Percentiles rank a stretch among this genome's conserved stretches.
phyloP scores from a whole-genome alignment of 1,140 invertebrate genomes.

The Bombus superbus region DNA sequence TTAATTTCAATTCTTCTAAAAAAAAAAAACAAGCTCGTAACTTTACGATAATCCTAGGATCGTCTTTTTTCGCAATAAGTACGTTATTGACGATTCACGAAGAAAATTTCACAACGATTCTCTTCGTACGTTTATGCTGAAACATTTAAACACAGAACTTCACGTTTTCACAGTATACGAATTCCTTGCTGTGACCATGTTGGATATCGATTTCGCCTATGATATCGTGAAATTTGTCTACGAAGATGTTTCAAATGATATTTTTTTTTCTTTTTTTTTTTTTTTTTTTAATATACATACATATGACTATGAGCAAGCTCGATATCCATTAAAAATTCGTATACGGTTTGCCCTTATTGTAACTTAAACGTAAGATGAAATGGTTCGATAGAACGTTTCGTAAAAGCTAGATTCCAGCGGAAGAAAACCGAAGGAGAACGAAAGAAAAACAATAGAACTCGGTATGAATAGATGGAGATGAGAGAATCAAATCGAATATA shows the following conservation, averaged over 20 bases:
- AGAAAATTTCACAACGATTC: neutral
- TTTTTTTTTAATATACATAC: too few relatives aligned
- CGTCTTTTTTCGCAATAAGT: neutral
- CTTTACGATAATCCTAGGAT: neutral
- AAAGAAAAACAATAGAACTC: neutral
- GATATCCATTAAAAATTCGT: slow-evolving; percentile 16
- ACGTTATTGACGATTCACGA: neutral
- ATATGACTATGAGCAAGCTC: neutral
- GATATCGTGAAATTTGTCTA: neutral
- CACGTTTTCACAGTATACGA: neutral
- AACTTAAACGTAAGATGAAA: neutral
- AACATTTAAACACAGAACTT: slow-evolving; percentile 15
- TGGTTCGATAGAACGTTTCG: neutral
- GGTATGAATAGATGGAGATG: neutral
- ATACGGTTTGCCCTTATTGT: neutral
- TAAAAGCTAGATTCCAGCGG: neutral
- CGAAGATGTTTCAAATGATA: neutral
- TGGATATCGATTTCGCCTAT: slow-evolving; percentile 7
- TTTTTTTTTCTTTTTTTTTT: neutral
- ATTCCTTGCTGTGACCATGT: neutral
- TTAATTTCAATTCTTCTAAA: neutral
- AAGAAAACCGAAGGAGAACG: too few relatives aligned
- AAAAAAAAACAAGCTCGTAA: neutral
- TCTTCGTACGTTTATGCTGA: slow-evolving; percentile 7
- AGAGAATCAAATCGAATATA: slow-evolving; percentile 35